These are phyloP conservation scores for Biston betularia DNA, from an alignment of 2,888 invertebrate species.

Conservation along the genomic window DNA sequence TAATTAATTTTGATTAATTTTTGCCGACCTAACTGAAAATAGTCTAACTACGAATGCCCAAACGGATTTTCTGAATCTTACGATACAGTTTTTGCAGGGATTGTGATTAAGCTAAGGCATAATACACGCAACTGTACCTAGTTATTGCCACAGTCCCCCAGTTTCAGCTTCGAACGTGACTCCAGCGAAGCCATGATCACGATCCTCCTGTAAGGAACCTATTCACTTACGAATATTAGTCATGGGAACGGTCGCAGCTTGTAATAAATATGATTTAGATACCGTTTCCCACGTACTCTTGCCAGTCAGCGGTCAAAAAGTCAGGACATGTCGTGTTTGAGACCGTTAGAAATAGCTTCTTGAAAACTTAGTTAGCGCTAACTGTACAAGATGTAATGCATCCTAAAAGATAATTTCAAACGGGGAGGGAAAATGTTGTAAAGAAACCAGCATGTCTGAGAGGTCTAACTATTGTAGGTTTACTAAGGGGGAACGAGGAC, in stretches of 20 bases:
- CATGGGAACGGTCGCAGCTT: slow-evolving; percentile 11
- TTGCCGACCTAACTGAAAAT: too few relatives aligned
- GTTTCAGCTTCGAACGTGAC: slow-evolving; percentile 48
- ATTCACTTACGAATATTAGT: slow-evolving; percentile 5
- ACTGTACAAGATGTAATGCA: too few relatives aligned
- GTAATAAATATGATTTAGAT: neutral
- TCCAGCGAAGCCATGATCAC: slow-evolving; percentile 42
- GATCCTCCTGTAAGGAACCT: slow-evolving; percentile 48
- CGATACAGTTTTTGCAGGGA: neutral
- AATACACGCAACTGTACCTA: neutral
- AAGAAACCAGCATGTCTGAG: too few relatives aligned
- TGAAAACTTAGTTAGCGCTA: neutral
- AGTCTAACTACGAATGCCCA: too few relatives aligned
- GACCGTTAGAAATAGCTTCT: neutral
- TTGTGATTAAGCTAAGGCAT: neutral
- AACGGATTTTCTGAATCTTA: neutral
- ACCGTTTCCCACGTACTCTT: neutral
- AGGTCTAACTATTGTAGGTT: too few relatives aligned
- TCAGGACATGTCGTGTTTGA: neutral
- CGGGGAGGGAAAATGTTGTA: too few relatives aligned
- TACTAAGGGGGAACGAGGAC: too few relatives aligned
- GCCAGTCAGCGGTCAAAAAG: too few relatives aligned
- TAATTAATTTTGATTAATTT: too few relatives aligned
- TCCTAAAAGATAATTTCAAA: too few relatives aligned
- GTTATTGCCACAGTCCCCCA: slow-evolving; percentile 12